Base-by-base conservation (phyloP, 2,113 vertebrate species). In the Elephas maximus region DNA sequence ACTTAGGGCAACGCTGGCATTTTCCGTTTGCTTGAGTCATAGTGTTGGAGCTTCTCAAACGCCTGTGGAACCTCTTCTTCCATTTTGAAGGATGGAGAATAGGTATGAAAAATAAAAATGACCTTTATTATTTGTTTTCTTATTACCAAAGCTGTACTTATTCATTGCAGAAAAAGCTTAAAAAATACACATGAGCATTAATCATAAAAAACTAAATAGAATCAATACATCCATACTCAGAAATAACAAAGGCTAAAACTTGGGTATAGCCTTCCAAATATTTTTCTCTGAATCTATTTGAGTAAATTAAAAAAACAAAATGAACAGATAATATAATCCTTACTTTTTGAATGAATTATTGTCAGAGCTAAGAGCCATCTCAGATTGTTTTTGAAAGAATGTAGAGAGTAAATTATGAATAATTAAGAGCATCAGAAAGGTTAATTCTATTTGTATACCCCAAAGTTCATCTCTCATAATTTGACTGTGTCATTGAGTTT, bases 291-390 rank as follows among this genome's bases (percentile, higher is more conserved):
- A 26, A 44, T 53, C 18, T 73, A 21, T 78, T 28, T 79, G 30
- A 89, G 15, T 83, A 69, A 51, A 30, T 88, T 37, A 8, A 15
- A 62, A 82, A 57, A 57, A 57, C 53, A 57, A 57, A 57, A 57
- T 12, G 11, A 84, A 84, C 23, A 63, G 60, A 80, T 94, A 83
- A 91, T 73, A 57, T 48, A 82, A 30, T 3, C 2, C 57, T 93
- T 73, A 67, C 26, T 45, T 97, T 96, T 96, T 93, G 30, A 93
- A n/a, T 93, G 53, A 88, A 74, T 92, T 77, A 65, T 84, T 78
- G 21, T 88, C 63, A 71, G 48, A 86, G 57, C 73, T 88, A 77
- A 89, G 63, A 85, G 26, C 48, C 65, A 67, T 84, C 69, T 73
- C 53, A 88, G 28, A 45, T 51, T 87, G 12, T 63, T 96, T 95